Conservation (phyloP, 2,888 invertebrate genomes). For the Harmothoe impar region DNA sequence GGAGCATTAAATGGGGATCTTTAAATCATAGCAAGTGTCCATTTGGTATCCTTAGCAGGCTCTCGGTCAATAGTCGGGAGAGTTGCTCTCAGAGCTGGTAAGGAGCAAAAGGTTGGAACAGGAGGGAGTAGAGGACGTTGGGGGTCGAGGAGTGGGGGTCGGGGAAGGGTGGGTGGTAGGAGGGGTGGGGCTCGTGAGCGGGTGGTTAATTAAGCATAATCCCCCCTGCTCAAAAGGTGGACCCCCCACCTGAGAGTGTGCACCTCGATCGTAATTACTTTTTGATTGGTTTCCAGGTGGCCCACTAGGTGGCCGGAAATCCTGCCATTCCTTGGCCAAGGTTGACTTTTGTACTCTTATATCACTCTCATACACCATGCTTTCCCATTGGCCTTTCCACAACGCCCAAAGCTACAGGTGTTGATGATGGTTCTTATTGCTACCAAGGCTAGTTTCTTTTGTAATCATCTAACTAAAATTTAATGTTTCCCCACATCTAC, state of each 20-base stretch:
- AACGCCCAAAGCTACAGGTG: too few species aligned
- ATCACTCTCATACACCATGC: neutral
- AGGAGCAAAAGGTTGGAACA: neutral
- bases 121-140: neutral
- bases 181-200: neutral
- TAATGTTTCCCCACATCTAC: too few species aligned
- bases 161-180: neutral
- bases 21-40: too few species aligned
- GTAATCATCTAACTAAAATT: too few species aligned
- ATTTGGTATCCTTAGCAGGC: too few species aligned
- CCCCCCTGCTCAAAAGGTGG: neutral
- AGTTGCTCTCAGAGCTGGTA: neutral
- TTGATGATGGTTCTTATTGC: too few species aligned
- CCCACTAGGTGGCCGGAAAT: neutral
- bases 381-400: too few species aligned
- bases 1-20: too few species aligned
- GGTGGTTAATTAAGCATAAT: constrained; percentile 28
- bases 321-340: neutral
- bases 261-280: constrained; percentile 32
- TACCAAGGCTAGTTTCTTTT: too few species aligned
- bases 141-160: neutral
- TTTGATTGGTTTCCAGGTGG: constrained; percentile 62
- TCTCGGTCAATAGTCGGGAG: neutral
- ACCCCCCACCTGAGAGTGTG: neutral
- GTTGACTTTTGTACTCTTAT: neutral